Percentiles rank a stretch among this genome's conserved stretches.
Conservation (phyloP, 1,140 invertebrate genomes). For the Ceratosolen fusciceps region DNA sequence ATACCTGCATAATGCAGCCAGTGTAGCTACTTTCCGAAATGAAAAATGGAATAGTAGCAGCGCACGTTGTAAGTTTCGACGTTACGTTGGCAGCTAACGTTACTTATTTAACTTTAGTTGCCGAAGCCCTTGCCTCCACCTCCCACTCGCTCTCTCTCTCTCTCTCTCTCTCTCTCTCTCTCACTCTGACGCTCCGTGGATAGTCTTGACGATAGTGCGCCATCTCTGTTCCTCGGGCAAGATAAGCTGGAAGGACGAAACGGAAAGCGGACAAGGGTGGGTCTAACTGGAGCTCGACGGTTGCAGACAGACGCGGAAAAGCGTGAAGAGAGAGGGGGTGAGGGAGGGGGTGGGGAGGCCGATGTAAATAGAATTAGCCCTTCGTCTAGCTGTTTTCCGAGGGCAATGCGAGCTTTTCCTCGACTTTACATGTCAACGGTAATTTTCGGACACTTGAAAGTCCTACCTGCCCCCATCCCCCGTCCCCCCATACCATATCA, state of each 20-base stretch:
- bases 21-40: conserved; percentile 56
- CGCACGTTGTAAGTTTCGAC: conserved; percentile 44
- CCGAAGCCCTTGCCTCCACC: conserved; percentile 24
- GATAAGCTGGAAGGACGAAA: conserved; percentile 39
- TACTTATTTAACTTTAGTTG: conserved; percentile 61
- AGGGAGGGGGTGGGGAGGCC: no score
- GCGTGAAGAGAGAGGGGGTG: conserved; percentile 31
- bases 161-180: neutral
- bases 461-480: no score
- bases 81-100: conserved; percentile 50
- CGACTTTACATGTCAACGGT: conserved; percentile 13
- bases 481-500: no score
- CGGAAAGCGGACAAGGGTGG: conserved; percentile 23
- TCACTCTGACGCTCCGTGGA: conserved; percentile 12
- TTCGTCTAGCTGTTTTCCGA: conserved; percentile 9
- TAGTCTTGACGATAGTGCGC: neutral
- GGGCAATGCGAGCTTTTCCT: conserved; percentile 13
- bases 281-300: neutral
- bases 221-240: neutral
- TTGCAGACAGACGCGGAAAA: neutral
- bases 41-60: conserved; percentile 60
- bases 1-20: conserved; percentile 59
- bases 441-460: conserved; percentile 30
- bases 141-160: neutral
- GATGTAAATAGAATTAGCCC: conserved; percentile 50